Evolutionary conservation across 2,888 invertebrate genomes (phyloP).

Genomic region (Amiota mariae): DNA sequence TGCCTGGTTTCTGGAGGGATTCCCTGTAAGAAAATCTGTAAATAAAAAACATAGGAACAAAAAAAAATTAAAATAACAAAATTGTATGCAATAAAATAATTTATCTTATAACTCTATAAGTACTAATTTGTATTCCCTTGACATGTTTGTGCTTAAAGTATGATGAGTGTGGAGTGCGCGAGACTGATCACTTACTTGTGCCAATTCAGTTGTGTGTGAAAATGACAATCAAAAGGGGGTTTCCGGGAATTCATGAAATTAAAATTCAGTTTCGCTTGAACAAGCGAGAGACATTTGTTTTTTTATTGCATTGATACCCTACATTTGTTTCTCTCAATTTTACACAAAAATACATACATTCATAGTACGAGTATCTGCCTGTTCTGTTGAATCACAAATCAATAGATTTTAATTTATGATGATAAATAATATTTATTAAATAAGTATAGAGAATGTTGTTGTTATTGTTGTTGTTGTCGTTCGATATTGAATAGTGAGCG

Average conservation of each 20-base stretch:
- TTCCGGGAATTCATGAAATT: background rate
- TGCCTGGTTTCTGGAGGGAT: background rate
- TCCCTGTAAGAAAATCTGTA: background rate
- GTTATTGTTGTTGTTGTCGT: too few relatives aligned
- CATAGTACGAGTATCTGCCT: too few relatives aligned
- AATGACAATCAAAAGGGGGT: background rate
- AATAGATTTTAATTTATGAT: too few relatives aligned
- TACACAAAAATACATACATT: too few relatives aligned
- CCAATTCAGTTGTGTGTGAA: background rate
- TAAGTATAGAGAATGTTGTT: too few relatives aligned
- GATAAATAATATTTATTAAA: too few relatives aligned
- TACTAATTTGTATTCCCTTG: too few relatives aligned
- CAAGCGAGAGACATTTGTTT: background rate
- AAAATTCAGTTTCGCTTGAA: background rate
- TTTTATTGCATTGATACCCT: background rate
- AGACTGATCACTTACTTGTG: too few relatives aligned
- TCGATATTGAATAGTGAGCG: too few relatives aligned
- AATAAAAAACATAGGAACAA: background rate
- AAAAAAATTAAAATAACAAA: background rate
- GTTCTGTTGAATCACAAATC: too few relatives aligned
- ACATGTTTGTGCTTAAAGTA: too few relatives aligned
- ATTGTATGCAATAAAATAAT: background rate
- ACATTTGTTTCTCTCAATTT: background rate
- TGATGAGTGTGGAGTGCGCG: too few relatives aligned
- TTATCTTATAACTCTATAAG: background rate